Evolutionary conservation across 2,113 vertebrate genomes (phyloP), one percentile per base, ranked within the genome.

Genomic region (Sinocyclocheilus grahami): DNA sequence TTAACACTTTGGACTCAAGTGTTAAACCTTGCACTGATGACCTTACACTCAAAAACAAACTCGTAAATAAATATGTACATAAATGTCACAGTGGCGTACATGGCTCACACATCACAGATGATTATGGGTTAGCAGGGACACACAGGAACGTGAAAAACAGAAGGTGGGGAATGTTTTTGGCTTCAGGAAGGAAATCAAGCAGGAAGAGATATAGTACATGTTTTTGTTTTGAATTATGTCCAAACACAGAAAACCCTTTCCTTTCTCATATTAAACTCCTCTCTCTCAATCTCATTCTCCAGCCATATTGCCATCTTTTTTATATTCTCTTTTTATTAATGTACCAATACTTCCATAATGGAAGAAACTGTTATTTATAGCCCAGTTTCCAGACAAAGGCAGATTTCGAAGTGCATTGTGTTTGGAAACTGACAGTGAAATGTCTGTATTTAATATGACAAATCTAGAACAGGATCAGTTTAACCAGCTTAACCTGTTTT

Each of bases 271-370:
- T 39, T 3, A 16, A 69, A 22, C 42, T 60, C 13, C 11, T 42
- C 14, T 72, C 63, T 82, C 76, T 48, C 58, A 51, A 5, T 65
- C 62, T 85, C 27, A 74, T 42, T 55, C 53, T 55, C 14, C 16
- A 16, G 65, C 30, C 30, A 24, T 27, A 24, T 16, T 16, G 79
- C 39, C 6, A 8, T 46, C 30, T 63, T 39, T 72, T 71, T 39
- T 22, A 30, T 33, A 53, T 48, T 84, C 48, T 24, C 77, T 87
- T 87, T 87, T 78, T 86, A 75, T 85, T 75, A 69, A 83, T 42
- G n/a, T 39, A 53, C 48, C 30, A 30, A 46, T 30, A n/a, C 80
- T 87, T 89, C 76, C 81, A 78, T 86, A 87, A 89, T 75, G 58
- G 74, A 16, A 51, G 48, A 79, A 55, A 82, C 24, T 79, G 30